A percentile compares a stretch with the other conserved stretches of the same genome.
These are phyloP conservation scores for Nipponia nippon DNA, from an alignment of 2,113 vertebrate genomes.

Conservation along the genomic window DNA sequence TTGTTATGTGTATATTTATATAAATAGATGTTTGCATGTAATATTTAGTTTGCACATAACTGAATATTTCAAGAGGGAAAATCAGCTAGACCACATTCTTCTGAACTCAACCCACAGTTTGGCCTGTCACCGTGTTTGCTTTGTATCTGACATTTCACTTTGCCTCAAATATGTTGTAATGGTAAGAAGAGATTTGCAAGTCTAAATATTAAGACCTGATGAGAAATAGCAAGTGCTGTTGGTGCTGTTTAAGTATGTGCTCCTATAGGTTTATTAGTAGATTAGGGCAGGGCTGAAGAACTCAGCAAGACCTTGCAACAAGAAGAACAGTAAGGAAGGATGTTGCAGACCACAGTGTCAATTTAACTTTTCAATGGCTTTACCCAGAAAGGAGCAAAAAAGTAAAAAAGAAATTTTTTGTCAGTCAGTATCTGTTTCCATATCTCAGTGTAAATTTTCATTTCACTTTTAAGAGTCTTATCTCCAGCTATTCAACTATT, in stretches of 20 bases:
- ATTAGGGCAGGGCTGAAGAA: not conserved
- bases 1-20: not conserved
- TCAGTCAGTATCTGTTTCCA: not conserved
- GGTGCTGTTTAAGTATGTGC: not conserved
- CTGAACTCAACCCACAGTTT: not conserved
- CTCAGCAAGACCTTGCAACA: not conserved
- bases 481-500: not conserved
- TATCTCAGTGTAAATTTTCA: not conserved
- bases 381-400: not conserved
- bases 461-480: not conserved
- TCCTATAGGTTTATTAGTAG: not conserved
- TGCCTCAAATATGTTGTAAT: not conserved
- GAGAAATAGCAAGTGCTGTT: not conserved
- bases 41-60: not conserved
- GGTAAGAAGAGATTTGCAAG: not conserved
- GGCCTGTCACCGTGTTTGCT: rapidly evolving
- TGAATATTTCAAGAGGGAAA: not conserved
- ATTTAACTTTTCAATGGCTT: not conserved
- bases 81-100: not conserved
- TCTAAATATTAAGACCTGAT: not conserved
- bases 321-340: not conserved
- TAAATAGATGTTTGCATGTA: not conserved
- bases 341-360: not conserved
- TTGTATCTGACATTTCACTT: not conserved
- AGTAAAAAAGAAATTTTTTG: not conserved